These are phyloP conservation scores for Callaeas wilsoni DNA, from an alignment of 2,113 vertebrate genomes.

Conservation along the genomic window DNA sequence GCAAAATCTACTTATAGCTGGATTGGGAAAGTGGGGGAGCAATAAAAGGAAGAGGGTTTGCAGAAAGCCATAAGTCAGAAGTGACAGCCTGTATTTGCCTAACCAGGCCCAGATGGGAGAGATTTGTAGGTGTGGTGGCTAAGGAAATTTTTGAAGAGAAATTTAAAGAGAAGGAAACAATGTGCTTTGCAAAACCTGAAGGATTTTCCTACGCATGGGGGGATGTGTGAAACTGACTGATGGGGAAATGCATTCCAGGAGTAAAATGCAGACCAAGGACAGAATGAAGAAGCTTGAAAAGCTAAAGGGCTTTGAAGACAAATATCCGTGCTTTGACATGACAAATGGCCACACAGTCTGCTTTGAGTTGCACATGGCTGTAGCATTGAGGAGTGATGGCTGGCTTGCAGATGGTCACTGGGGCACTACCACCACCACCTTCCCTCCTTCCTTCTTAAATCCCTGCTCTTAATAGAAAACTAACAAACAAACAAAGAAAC, in stretches of 20 bases:
- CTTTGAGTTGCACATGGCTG: background rate
- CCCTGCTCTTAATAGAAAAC: background rate
- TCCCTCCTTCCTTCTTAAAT: background rate
- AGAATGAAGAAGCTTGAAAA: background rate
- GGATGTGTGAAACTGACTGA: background rate
- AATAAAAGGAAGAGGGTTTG: background rate
- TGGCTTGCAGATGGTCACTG: background rate
- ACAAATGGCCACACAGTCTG: background rate
- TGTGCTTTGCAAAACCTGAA: background rate
- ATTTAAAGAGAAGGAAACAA: background rate
- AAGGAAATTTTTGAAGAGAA: background rate
- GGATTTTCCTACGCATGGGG: background rate
- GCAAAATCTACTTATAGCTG: background rate
- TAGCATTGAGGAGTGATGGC: background rate
- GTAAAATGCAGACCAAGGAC: background rate
- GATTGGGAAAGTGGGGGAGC: background rate
- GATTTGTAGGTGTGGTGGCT: background rate
- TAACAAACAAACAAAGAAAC: background rate
- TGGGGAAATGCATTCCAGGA: background rate
- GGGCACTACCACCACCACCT: background rate
- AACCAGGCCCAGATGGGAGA: background rate
- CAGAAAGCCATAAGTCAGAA: slow-evolving; percentile 1
- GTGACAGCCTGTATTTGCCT: background rate
- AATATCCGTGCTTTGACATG: background rate
- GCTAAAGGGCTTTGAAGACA: background rate